Evolutionary conservation across 2,797 vertebrate species (phyloP).

Genomic region (Hippopotamyrus pictus): DNA sequence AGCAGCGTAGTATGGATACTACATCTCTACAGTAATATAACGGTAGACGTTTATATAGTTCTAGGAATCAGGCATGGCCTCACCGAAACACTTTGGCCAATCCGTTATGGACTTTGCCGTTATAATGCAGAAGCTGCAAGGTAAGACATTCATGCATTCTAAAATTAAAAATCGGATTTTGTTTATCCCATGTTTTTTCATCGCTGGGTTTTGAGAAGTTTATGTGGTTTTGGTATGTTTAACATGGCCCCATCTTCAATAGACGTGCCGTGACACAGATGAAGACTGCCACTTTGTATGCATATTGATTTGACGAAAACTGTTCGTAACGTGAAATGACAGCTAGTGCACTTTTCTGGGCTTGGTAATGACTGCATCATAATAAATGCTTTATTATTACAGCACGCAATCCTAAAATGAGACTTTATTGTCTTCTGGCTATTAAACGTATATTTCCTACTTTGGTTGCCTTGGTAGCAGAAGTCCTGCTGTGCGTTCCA

Average conservation of each 20-base stretch:
- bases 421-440: neutral
- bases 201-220: neutral
- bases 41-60: neutral
- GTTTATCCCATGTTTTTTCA: neutral
- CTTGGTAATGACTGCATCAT: slow-evolving; percentile 4
- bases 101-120: slow-evolving; percentile 76
- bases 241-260: neutral
- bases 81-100: slow-evolving; percentile 57
- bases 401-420: slow-evolving; percentile 10
- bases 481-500: neutral
- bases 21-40: slow-evolving; percentile 33
- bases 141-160: slow-evolving; percentile 58
- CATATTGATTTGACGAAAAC: neutral
- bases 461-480: slow-evolving; percentile 31
- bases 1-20: slow-evolving; percentile 29
- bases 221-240: neutral
- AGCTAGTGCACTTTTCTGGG: neutral
- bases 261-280: neutral
- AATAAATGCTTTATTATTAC: slow-evolving; percentile 10
- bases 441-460: slow-evolving; percentile 23
- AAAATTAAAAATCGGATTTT: neutral
- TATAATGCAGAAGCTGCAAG: slow-evolving; percentile 93
- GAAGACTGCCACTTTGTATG: neutral
- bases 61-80: slow-evolving; percentile 67
- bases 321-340: neutral